Conservation (phyloP, 2,888 invertebrate genomes). For the Eupeodes luniger region DNA sequence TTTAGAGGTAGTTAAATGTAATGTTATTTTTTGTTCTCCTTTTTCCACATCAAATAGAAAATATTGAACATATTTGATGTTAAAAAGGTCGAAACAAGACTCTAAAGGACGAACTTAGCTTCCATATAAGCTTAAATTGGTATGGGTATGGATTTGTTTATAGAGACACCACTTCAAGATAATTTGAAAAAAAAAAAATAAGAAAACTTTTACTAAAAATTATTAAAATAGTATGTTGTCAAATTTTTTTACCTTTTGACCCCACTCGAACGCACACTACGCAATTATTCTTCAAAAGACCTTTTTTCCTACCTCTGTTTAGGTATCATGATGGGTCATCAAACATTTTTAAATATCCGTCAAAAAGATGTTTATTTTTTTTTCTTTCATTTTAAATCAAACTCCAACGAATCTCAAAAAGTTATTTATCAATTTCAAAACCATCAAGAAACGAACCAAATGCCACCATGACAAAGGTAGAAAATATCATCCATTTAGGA, state of each 20-base stretch:
- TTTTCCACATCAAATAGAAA: not conserved
- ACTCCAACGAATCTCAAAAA: not conserved
- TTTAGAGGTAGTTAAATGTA: conserved; percentile 55
- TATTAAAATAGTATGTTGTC: not conserved
- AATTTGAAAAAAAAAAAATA: not conserved
- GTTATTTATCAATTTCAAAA: conserved; percentile 13
- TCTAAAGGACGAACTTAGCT: no score
- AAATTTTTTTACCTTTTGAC: not conserved
- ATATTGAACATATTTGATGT: conserved; percentile 36
- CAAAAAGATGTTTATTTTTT: not conserved
- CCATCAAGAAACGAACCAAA: not conserved
- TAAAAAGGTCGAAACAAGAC: not conserved
- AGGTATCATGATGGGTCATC: not conserved
- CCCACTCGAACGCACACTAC: not conserved
- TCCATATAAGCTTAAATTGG: no score
- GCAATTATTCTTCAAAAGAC: not conserved
- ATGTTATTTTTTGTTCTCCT: conserved; percentile 28
- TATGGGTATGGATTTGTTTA: no score
- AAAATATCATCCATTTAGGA: not conserved
- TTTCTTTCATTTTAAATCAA: not conserved
- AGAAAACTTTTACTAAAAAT: not conserved
- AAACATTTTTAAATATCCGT: not conserved
- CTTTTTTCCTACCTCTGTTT: not conserved
- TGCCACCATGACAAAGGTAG: conserved; percentile 13
- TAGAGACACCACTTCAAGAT: not conserved